These are phyloP conservation scores for Drosophila ercepeae DNA, from an alignment of 1,140 invertebrate species.

Conservation along the genomic window DNA sequence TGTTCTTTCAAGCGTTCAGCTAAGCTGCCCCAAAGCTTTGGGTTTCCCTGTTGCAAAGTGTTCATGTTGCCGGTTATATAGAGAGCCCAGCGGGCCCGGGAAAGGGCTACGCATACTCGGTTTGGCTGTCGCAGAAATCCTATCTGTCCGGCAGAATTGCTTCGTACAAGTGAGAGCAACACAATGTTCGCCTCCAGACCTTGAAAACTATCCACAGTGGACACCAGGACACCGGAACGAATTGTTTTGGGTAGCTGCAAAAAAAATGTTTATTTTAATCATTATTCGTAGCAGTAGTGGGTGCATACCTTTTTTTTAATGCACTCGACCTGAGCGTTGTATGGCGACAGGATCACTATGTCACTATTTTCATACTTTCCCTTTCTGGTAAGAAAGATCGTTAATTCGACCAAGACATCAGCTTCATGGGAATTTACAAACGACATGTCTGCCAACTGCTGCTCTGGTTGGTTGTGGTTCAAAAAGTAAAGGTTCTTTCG, in stretches of 20 bases:
- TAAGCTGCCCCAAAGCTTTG: conserved; percentile 85
- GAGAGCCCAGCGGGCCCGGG: conserved; percentile 90
- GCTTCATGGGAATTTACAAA: conserved; percentile 87
- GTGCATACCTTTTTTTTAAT: conserved; percentile 30
- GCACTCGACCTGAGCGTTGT: conserved; percentile 86
- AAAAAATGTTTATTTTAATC: neutral
- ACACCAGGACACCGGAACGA: conserved; percentile 86
- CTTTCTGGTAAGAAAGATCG: conserved; percentile 86
- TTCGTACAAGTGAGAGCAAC: conserved; percentile 92
- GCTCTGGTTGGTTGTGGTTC: conserved; percentile 85
- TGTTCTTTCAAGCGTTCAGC: conserved; percentile 35
- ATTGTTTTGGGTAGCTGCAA: conserved; percentile 74
- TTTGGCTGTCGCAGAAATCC: conserved; percentile 92
- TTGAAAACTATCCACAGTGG: conserved; percentile 92
- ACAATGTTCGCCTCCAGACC: conserved; percentile 95
- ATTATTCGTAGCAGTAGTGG: neutral
- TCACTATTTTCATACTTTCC: conserved; percentile 85
- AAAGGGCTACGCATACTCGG: conserved; percentile 93
- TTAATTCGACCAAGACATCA: conserved; percentile 85
- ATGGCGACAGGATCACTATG: conserved; percentile 88
- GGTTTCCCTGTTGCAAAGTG: conserved; percentile 84
- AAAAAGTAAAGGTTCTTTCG: conserved; percentile 87
- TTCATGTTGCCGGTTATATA: conserved; percentile 88
- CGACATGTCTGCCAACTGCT: conserved; percentile 80
- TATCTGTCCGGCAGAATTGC: conserved; percentile 88